These are phyloP conservation scores for Tarsius wallacei DNA, from an alignment of 2,797 vertebrate species.

Conservation along the genomic window DNA sequence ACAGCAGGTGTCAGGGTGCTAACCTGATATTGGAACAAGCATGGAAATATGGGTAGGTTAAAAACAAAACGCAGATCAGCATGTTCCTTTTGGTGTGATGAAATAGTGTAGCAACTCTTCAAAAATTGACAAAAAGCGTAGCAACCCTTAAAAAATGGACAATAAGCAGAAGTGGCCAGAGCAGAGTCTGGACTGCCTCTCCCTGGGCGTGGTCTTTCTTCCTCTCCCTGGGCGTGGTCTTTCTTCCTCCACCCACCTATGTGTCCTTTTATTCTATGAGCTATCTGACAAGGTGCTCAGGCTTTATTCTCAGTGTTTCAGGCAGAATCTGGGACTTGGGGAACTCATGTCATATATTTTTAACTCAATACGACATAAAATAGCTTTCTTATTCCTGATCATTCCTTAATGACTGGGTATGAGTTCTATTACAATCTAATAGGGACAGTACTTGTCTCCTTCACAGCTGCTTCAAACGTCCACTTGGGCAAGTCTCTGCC, in stretches of 20 bases:
- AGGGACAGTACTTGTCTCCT: not conserved
- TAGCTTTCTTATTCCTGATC: not conserved
- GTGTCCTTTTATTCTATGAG: not conserved
- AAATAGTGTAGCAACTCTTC: not conserved
- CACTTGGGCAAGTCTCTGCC: not conserved
- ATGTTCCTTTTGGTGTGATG: not conserved
- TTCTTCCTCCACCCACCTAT: not conserved
- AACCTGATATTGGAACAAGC: not conserved
- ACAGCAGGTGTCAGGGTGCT: not conserved
- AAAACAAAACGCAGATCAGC: not conserved
- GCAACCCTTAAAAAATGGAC: not conserved
- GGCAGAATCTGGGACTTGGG: not conserved
- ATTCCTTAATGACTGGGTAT: not conserved
- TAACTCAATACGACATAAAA: not conserved
- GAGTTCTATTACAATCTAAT: not conserved
- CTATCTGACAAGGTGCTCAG: not conserved
- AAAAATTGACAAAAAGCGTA: not conserved
- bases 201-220: not conserved
- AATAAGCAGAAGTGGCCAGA: not conserved
- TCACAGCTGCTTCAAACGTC: not conserved
- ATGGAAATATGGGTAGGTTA: not conserved
- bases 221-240: not conserved
- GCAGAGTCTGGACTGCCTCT: not conserved
- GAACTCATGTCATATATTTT: not conserved
- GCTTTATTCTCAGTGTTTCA: slow-evolving; percentile 22